Evolutionary conservation across 2,888 invertebrate genomes (phyloP).

Genomic region (Dolichopus griseipennis): DNA sequence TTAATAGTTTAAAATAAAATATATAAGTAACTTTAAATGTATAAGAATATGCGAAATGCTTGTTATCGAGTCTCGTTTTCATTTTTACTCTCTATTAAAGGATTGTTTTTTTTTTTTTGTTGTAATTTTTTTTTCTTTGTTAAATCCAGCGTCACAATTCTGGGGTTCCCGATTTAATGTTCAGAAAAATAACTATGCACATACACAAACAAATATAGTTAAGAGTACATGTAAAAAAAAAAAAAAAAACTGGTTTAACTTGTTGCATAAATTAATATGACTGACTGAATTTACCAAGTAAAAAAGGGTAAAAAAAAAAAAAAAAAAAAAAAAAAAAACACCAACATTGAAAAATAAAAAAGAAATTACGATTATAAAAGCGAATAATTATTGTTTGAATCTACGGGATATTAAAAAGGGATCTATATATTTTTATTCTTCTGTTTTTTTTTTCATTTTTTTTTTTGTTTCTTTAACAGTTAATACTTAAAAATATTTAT

Average conservation of each 20-base stretch:
- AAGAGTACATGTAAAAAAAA: not conserved
- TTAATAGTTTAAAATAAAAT: too few relatives aligned
- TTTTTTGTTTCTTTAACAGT: too few relatives aligned
- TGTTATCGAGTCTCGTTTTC: too few relatives aligned
- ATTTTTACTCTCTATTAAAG: too few relatives aligned
- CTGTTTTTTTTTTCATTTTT: too few relatives aligned
- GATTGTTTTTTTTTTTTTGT: too few relatives aligned
- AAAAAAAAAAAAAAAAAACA: not conserved
- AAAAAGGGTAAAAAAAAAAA: not conserved
- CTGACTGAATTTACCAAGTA: not conserved
- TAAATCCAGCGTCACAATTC: not conserved
- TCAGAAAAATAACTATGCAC: not conserved
- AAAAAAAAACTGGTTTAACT: not conserved
- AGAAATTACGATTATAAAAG: not conserved
- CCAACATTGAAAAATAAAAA: too few relatives aligned
- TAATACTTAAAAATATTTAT: too few relatives aligned
- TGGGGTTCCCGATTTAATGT: not conserved
- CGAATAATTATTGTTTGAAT: conserved; percentile 1
- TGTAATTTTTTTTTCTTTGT: not conserved
- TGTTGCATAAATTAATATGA: conserved; percentile 3
- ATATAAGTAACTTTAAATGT: too few relatives aligned
- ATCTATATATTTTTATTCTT: not conserved
- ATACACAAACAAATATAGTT: not conserved
- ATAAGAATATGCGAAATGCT: too few relatives aligned
- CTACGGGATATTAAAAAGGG: not conserved